Percentiles rank a stretch among this genome's conserved stretches.
Conservation (phyloP, 2,797 vertebrate genomes). For the Tachyglossus aculeatus region DNA sequence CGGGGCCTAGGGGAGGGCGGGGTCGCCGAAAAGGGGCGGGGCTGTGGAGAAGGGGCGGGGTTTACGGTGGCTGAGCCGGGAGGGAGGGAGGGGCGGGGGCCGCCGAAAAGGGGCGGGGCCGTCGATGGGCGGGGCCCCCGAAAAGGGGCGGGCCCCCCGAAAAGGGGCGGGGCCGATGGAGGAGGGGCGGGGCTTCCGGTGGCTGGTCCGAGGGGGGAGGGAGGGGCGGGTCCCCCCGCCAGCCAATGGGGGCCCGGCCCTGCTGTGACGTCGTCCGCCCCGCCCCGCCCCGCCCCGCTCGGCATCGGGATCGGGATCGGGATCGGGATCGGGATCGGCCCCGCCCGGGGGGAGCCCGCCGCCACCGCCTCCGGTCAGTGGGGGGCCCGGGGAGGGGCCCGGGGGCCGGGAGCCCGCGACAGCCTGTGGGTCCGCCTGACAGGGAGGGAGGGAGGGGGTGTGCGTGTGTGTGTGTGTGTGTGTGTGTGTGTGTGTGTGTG, state of each 20-base stretch:
- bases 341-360: not conserved
- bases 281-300: not conserved
- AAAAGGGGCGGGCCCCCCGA: too few relatives aligned
- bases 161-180: slow-evolving; percentile 20
- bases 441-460: too few relatives aligned
- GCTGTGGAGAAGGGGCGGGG: fast-evolving
- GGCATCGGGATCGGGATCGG: not conserved
- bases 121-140: too few relatives aligned
- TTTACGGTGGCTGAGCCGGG: not conserved
- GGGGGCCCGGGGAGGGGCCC: too few relatives aligned
- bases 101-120: too few relatives aligned
- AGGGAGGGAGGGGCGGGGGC: too few relatives aligned
- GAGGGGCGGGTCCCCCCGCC: slow-evolving; percentile 55
- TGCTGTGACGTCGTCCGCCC: slow-evolving; percentile 56
- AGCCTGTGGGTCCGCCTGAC: too few relatives aligned
- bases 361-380: not conserved
- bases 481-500: too few relatives aligned
- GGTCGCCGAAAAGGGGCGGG: not conserved
- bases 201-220: too few relatives aligned
- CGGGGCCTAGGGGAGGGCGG: not conserved
- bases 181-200: slow-evolving; percentile 62
- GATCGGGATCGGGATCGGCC: not conserved
- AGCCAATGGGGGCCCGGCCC: slow-evolving; percentile 60
- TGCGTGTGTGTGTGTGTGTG: too few relatives aligned
- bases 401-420: too few relatives aligned